Evolutionary conservation across 1,140 invertebrate species (phyloP).

Genomic region (Drosophila sp.): DNA sequence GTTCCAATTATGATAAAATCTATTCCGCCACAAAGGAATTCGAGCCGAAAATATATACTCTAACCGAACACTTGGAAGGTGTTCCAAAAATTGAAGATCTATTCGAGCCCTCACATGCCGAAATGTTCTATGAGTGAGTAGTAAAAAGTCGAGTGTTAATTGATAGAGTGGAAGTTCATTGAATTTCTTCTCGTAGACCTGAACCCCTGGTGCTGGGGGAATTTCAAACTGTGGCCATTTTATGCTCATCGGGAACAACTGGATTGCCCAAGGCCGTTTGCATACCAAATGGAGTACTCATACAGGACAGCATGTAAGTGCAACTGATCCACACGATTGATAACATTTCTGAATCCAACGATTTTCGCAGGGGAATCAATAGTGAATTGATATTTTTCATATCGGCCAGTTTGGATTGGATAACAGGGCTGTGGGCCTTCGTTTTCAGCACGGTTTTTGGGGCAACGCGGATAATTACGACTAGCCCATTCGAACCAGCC

Average conservation of each 20-base stretch:
- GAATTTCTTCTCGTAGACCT: conserved; percentile 33
- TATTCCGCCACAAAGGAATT: conserved; percentile 34
- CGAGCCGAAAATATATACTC: conserved; percentile 41
- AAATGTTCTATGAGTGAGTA: conserved; percentile 62
- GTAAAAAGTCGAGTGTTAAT: not conserved
- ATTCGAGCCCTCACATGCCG: conserved; percentile 47
- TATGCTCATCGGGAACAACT: conserved; percentile 89
- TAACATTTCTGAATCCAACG: not conserved
- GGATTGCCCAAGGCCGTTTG: conserved; percentile 91
- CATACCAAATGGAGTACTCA: conserved; percentile 85
- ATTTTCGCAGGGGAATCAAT: conserved; percentile 34
- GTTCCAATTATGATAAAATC: conserved; percentile 30
- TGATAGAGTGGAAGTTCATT: too few relatives aligned
- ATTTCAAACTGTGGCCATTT: conserved; percentile 70
- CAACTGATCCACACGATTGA: not conserved
- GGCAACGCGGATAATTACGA: conserved; percentile 57
- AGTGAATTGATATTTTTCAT: conserved; percentile 31
- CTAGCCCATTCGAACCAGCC: conserved; percentile 47
- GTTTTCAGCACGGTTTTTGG: conserved; percentile 41
- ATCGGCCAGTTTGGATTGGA: conserved; percentile 59
- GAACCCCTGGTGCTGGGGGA: conserved; percentile 40
- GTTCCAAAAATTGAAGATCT: conserved; percentile 55
- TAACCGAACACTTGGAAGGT: conserved; percentile 47
- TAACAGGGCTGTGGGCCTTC: conserved; percentile 48
- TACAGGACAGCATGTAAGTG: conserved; percentile 38